Evolutionary conservation across 2,797 vertebrate genomes (phyloP).

Genomic region (Erethizon dorsatum): DNA sequence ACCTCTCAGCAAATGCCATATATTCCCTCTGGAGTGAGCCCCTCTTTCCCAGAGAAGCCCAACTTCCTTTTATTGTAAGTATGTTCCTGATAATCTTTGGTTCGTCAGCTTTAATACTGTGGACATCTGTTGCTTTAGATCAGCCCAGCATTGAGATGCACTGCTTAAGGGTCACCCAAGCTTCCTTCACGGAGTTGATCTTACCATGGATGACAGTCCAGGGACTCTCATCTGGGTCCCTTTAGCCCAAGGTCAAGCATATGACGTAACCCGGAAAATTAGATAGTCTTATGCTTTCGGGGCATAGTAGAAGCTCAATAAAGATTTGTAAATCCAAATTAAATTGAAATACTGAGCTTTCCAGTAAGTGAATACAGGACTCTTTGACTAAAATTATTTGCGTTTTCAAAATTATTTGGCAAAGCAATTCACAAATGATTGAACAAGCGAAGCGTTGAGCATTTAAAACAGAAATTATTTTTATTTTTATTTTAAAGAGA

Average conservation of each 20-base stretch:
- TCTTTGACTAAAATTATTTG: neutral
- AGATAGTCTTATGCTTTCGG: neutral
- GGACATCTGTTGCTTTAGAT: neutral
- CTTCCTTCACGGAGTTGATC: neutral
- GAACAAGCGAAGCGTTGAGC: neutral
- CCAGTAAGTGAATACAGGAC: neutral
- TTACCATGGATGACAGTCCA: neutral
- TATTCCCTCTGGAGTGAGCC: neutral
- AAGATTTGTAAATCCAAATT: constrained; percentile 28
- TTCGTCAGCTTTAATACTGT: neutral
- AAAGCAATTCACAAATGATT: neutral
- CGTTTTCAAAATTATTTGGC: neutral
- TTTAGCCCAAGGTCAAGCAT: neutral
- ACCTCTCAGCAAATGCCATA: neutral
- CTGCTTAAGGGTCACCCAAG: neutral
- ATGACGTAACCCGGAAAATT: neutral
- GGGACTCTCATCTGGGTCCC: neutral
- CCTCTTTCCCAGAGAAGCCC: neutral
- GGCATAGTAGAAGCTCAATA: neutral
- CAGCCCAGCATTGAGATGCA: neutral
- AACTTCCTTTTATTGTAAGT: neutral
- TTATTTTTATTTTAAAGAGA: too few relatives aligned
- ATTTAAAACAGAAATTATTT: constrained; percentile 12
- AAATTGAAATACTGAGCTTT: neutral
- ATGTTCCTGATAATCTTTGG: neutral